Conservation (phyloP, 2,797 vertebrate genomes). For the Brachyalestes nurse region DNA sequence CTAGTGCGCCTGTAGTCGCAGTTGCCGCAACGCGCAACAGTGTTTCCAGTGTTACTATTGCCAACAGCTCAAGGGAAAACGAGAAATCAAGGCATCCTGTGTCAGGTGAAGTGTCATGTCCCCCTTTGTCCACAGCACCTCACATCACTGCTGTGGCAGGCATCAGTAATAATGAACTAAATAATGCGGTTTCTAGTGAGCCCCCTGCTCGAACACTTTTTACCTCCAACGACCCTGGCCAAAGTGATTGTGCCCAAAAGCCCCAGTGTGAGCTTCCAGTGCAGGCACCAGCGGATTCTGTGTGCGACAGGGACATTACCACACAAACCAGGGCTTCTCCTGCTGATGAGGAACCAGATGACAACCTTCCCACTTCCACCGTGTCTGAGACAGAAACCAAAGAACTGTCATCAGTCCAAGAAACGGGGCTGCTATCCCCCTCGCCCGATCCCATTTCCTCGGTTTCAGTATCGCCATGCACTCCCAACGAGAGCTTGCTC, state of each 20-base stretch:
- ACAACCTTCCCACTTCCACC: slow-evolving; percentile 55
- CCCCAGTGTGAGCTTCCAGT: slow-evolving; percentile 45
- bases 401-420: neutral
- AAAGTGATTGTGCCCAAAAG: neutral
- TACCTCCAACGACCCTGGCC: neutral
- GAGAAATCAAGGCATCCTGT: neutral
- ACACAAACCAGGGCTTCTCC: slow-evolving; percentile 4
- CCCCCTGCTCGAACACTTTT: neutral
- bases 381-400: slow-evolving; percentile 44
- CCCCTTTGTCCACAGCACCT: neutral
- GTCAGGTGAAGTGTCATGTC: neutral
- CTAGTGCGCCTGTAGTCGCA: neutral
- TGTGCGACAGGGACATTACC: slow-evolving; percentile 50
- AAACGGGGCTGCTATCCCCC: neutral
- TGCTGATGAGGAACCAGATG: slow-evolving; percentile 1
- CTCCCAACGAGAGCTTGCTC: neutral
- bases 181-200: neutral
- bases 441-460: neutral
- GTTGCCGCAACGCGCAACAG: neutral
- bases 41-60: neutral
- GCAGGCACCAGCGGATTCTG: slow-evolving; percentile 60
- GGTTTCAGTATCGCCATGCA: neutral
- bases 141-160: neutral
- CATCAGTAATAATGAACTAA: neutral
- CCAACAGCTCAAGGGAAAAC: too few species aligned